Conservation (phyloP, 2,797 vertebrate genomes). For the Oophaga sylvatica region DNA sequence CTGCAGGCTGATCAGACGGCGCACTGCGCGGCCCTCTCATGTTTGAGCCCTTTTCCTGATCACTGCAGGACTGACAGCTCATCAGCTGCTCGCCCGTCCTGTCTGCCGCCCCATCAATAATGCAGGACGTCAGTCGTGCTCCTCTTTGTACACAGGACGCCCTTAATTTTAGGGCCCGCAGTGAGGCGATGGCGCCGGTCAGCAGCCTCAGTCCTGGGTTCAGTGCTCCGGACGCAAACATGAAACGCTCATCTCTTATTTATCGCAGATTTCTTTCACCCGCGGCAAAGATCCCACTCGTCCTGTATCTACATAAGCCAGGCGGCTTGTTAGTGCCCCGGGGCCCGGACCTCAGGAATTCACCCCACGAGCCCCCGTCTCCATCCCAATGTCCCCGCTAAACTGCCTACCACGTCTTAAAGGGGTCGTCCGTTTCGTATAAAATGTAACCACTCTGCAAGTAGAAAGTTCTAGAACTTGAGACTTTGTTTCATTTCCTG, state of each 20-base stretch:
- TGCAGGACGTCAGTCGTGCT: slow-evolving; percentile 13
- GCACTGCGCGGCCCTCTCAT: neutral
- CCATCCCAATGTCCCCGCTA: too few relatives aligned
- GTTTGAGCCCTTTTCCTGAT: slow-evolving; percentile 14
- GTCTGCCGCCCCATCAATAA: slow-evolving; percentile 36
- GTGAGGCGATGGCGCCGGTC: neutral
- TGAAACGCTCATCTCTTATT: neutral
- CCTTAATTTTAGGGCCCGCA: slow-evolving; percentile 28
- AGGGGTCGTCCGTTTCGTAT: too few relatives aligned
- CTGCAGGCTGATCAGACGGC: slow-evolving; percentile 9
- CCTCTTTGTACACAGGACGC: slow-evolving; percentile 7
- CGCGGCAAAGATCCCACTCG: neutral
- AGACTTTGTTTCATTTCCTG: too few relatives aligned
- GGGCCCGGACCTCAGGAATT: too few relatives aligned
- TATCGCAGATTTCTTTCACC: neutral
- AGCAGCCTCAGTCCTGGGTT: neutral
- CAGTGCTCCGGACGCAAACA: neutral
- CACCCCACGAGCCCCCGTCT: too few relatives aligned
- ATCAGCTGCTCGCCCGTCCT: neutral
- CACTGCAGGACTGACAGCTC: slow-evolving; percentile 47
- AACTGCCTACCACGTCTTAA: too few relatives aligned
- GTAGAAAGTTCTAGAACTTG: too few relatives aligned
- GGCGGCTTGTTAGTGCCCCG: neutral
- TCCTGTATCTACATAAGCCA: neutral
- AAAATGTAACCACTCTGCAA: too few relatives aligned